Conservation (phyloP, 2,113 vertebrate genomes). For the Hymenochirus boettgeri region DNA sequence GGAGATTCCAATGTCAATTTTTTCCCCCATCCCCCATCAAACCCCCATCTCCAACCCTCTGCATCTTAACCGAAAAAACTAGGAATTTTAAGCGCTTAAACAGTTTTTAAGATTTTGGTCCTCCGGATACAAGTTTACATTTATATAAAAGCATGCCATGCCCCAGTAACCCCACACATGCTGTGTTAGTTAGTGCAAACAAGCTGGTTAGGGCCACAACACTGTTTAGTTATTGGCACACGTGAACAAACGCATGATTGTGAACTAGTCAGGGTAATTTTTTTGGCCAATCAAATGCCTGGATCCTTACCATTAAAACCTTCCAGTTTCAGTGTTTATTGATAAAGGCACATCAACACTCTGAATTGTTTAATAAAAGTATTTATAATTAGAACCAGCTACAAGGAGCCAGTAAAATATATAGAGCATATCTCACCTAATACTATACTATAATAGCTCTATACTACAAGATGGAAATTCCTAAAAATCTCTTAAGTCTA, state of each 20-base stretch:
- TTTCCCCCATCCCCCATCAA: too few relatives aligned
- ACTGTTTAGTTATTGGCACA: slow-evolving; percentile 56
- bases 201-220: slow-evolving; percentile 53
- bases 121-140: neutral
- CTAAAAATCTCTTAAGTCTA: too few relatives aligned
- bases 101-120: too few relatives aligned
- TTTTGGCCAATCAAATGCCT: slow-evolving; percentile 70
- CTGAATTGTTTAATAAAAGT: slow-evolving; percentile 88
- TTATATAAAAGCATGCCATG: slow-evolving; percentile 46
- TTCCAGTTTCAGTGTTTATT: slow-evolving; percentile 80
- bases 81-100: neutral
- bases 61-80: too few relatives aligned
- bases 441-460: too few relatives aligned
- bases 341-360: slow-evolving; percentile 89
- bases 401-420: neutral
- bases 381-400: slow-evolving; percentile 73
- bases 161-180: slow-evolving; percentile 51
- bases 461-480: too few relatives aligned
- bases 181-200: slow-evolving; percentile 59
- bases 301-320: slow-evolving; percentile 83
- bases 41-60: too few relatives aligned
- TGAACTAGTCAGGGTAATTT: slow-evolving; percentile 23
- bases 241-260: slow-evolving; percentile 58
- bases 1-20: too few relatives aligned
- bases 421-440: too few relatives aligned